Evolutionary conservation across 1,140 invertebrate species (phyloP), one percentile per base, ranked within the genome.

Genomic region (Triops longicaudatus): DNA sequence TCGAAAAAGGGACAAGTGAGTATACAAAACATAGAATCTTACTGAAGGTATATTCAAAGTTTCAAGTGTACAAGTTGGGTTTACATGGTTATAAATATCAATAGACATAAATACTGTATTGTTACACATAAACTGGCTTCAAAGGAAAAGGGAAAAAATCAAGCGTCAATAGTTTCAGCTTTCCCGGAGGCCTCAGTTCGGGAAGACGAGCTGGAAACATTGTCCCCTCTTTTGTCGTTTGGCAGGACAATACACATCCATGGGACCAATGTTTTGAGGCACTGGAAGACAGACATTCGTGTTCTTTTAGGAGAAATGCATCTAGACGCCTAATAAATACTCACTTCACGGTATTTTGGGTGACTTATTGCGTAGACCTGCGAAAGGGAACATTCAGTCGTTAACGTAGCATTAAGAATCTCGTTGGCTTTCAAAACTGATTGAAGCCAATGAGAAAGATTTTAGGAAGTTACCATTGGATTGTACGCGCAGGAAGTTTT

Each of bases 401-500:
- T n/a, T 6, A 63, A n/a, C 3, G 1, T n/a, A 14, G 50, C 14
- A 10, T 12, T 63, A 63, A 63, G 50, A 63, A 63, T 14, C 10
- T n/a, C 10, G 10, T 22, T 22, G 22, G 1, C 9, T 10, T 63
- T 10, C 22, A 63, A n/a, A 12, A 17, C 43, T 44, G 1, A 12
- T 44, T 12, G 50, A 63, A n/a, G 22, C 17, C 5, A 63, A 3
- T n/a, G n/a, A n/a, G n/a, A n/a, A n/a, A n/a, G n/a, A n/a, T n/a
- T n/a, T n/a, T n/a, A n/a, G n/a, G n/a, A 63, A 63, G 5, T 63
- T 22, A 75, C 42, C 26, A 75, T 11, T 12, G 74, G 74, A 44
- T 75, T 75, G 12, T 75, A 75, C 5, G 74, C 7, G 26, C 74
- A 75, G 26, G 74, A 75, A 28, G 74, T 75, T 44, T 75, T 75